Evolutionary conservation across 2,888 invertebrate species (phyloP), one percentile per base, ranked within the genome.

Genomic region (Pterostichus niger): DNA sequence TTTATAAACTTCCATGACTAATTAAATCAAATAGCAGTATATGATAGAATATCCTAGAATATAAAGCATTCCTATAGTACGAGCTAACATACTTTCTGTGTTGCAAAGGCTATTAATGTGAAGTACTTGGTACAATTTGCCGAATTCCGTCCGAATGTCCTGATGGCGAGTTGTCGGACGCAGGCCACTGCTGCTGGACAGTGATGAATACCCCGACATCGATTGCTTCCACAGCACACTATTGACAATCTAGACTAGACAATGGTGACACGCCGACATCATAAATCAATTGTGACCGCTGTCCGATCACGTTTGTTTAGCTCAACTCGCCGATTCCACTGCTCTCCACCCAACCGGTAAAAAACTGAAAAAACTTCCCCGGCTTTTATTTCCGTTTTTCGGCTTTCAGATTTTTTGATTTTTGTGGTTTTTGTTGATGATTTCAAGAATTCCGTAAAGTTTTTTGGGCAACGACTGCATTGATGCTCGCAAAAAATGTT

Each of bases 261-360:
- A 84, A 84, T 84, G 84, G 84, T 82, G 85, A 83, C 84, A 83
- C 79, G 84, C 85, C 85, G 85, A 85, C 86, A 85, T 86, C 86
- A 86, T 86, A 86, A 86, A 86, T 86, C 86, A 86, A 86, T 85
- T 84, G 85, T 78, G 82, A 84, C 84, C 84, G 84, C 84, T 86
- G 86, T 84, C 84, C 85, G 68, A 46, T 81, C 71, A 54, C 54
- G 81, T 81, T 81, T 81, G 81, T 81, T 81, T 81, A 73, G 81
- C 40, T 81, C 73, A 10, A 68, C 52, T 49, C 40, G n/a, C 33
- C 71, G 81, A 35, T 71, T 15, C 31, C 56, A 10, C 35, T 11
- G 13, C 71, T 31, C 54, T 52, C 77, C 33, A 54, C 17, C 24
- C 54, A 35, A n/a, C 40, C 80, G 17, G 17, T 71, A 79, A 79